Base-by-base conservation (phyloP, 2,113 vertebrate genomes). In the Cyprinodon variegatus region DNA sequence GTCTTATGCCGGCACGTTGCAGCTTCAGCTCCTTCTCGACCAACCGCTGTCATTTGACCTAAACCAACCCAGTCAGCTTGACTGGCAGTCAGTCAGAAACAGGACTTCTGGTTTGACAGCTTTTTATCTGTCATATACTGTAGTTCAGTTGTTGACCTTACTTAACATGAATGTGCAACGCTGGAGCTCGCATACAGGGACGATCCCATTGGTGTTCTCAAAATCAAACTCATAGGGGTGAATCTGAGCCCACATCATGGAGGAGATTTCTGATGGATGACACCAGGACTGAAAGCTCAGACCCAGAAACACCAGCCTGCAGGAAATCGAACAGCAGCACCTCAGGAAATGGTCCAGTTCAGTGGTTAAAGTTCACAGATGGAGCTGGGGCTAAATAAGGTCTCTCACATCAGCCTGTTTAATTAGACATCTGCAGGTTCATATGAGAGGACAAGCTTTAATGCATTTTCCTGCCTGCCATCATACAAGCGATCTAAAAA, bases 401-500 rank as follows among this genome's bases (percentile, higher is more conserved):
- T 65, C 43, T 41, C 82, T 75, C 65, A 69, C 74, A 68, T 67
- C 4, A 7, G 41, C 45, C 22, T 45, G 48, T 62, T 76, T 36
- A 46, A 11, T 43, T 45, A 65, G 40, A 79, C 67, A 61, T 92
- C 83, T 84, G n/a, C 76, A 78, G 83, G 65, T 90, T 95, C 87
- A 95, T 85, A 85, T 65, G 38, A 90, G 65, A 91, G 90, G 94
- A 95, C 94, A 92, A 22, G 3, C 17, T 77, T 62, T 53, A 87
- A 84, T 90, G 93, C 93, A 77, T 88, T 88, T 63, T 29, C 86
- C 86, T 88, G 86, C 90, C 90, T 78, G 78, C 81, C 85, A 29
- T 76, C 93, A 91, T 82, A 91, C n/a, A 57, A 89, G 93, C 85
- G 84, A 85, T 77, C 86, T 91, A 80, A 94, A 89, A 90, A 93